Conservation (phyloP, 2,888 invertebrate genomes). For the Sthenelais limicola region DNA sequence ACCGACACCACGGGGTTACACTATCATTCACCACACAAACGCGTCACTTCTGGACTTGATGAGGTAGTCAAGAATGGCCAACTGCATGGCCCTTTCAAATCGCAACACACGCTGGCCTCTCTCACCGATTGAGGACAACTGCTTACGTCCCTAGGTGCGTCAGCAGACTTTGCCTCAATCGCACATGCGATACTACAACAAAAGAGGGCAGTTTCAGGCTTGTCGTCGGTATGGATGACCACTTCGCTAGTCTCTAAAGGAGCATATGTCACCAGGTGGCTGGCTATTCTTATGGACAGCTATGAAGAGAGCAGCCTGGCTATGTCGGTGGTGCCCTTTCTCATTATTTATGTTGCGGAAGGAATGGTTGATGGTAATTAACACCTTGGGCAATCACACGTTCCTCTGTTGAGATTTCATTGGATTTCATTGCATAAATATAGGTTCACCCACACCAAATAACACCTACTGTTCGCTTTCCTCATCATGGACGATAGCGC, state of each 20-base stretch:
- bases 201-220: background rate
- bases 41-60: background rate
- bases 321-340: background rate
- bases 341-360: background rate
- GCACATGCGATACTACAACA: no score
- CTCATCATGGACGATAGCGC: slow-evolving; percentile 9
- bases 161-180: no score
- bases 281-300: slow-evolving; percentile 2
- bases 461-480: background rate
- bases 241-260: no score
- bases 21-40: background rate
- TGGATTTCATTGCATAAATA: slow-evolving; percentile 28
- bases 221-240: background rate
- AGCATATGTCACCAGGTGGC: background rate
- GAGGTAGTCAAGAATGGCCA: slow-evolving; percentile 21
- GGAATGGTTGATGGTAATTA: slow-evolving; percentile 29
- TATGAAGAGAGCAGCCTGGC: slow-evolving; percentile 4
- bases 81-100: background rate
- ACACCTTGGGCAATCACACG: background rate
- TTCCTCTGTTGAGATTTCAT: background rate
- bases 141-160: no score
- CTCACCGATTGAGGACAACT: background rate
- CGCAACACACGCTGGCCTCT: background rate
- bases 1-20: background rate
- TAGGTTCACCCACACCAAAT: background rate